Percentiles rank a stretch among this genome's conserved stretches.
These are phyloP conservation scores for Phalacrocorax aristotelis DNA, from an alignment of 2,113 vertebrate genomes.

Conservation along the genomic window DNA sequence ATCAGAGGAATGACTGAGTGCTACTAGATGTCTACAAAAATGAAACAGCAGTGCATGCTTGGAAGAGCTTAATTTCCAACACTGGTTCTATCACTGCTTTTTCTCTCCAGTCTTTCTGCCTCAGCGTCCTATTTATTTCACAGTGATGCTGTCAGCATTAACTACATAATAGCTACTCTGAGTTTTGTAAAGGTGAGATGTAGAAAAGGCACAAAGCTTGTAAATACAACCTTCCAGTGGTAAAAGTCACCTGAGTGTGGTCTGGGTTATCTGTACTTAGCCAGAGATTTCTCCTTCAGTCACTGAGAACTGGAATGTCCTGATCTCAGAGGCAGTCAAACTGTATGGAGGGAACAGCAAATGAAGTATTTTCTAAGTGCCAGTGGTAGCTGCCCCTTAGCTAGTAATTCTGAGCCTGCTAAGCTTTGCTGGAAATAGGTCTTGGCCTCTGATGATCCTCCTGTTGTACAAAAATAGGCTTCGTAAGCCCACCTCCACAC, in stretches of 20 bases:
- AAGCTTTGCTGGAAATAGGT: conserved; percentile 38
- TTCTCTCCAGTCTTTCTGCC: not conserved
- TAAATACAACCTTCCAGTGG: not conserved
- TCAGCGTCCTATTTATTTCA: not conserved
- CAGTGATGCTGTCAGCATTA: not conserved
- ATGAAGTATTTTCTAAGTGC: not conserved
- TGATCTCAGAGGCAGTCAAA: not conserved
- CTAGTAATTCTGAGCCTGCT: conserved; percentile 10
- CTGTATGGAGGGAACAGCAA: not conserved
- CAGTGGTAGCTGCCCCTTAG: not conserved
- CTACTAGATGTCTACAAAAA: not conserved
- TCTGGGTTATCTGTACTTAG: not conserved
- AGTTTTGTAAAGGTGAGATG: not conserved
- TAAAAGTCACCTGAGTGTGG: not conserved
- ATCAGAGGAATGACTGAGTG: not conserved
- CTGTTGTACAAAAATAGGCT: conserved; percentile 9
- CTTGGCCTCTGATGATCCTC: not conserved
- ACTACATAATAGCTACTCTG: not conserved
- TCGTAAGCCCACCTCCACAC: not conserved
- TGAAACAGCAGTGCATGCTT: not conserved
- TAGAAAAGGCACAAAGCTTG: not conserved
- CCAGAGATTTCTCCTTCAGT: not conserved
- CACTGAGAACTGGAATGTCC: not conserved
- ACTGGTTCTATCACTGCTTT: not conserved
- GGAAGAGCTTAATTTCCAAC: not conserved